Evolutionary conservation across 2,888 invertebrate species (phyloP).

Genomic region (Encarsia formosa): DNA sequence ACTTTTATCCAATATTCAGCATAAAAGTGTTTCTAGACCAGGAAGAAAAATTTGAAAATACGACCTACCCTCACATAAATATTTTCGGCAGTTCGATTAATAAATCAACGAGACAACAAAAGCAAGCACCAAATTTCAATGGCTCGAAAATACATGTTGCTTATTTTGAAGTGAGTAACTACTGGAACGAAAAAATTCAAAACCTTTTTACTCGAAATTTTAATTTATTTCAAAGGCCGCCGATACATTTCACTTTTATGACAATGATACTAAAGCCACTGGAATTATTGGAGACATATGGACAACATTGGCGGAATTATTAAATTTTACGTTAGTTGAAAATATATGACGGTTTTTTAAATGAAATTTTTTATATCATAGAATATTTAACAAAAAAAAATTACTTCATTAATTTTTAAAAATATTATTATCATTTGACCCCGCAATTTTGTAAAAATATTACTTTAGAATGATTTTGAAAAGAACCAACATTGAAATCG

Average conservation of each 20-base stretch:
- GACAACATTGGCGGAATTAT: slow-evolving; percentile 28
- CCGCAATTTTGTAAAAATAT: no score
- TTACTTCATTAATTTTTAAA: no score
- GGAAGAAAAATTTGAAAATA: no score
- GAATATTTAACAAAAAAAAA: no score
- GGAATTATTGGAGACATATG: slow-evolving; percentile 34
- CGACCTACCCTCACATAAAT: no score
- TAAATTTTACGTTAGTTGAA: slow-evolving; percentile 38
- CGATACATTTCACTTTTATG: slow-evolving; percentile 27
- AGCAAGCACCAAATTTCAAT: no score
- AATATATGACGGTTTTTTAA: neutral
- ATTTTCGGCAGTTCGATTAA: no score
- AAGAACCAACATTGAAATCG: neutral
- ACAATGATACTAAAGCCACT: slow-evolving; percentile 29
- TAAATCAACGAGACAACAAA: no score
- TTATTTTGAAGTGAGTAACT: neutral
- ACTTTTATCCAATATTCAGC: slow-evolving; percentile 4
- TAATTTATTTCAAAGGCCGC: slow-evolving; percentile 1
- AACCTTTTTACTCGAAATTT: neutral
- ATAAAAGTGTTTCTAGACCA: slow-evolving; percentile 4
- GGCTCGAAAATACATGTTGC: slow-evolving; percentile 1
- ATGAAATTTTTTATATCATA: neutral
- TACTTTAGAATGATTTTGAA: slow-evolving; percentile 11
- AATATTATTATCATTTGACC: no score
- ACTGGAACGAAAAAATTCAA: no score